These are phyloP conservation scores for Tridacna gigas DNA, from an alignment of 2,888 invertebrate genomes.

Conservation along the genomic window DNA sequence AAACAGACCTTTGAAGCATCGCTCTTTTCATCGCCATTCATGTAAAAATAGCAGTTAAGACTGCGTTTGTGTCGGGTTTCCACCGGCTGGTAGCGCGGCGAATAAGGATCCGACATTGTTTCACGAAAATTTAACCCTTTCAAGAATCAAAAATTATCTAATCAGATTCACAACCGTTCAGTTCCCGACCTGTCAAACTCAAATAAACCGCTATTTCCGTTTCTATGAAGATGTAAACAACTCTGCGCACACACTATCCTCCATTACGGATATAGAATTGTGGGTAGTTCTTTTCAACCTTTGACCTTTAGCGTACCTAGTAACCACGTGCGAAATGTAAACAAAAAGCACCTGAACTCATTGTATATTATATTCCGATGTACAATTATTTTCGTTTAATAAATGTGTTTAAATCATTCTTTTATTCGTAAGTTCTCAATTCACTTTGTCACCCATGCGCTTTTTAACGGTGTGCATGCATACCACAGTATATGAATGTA, in stretches of 20 bases:
- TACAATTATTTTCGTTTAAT: too few species aligned
- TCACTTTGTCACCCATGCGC: too few species aligned
- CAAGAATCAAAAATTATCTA: neutral
- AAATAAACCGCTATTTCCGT: constrained; percentile 50
- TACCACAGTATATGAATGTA: too few species aligned
- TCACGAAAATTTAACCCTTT: neutral
- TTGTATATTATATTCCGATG: too few species aligned
- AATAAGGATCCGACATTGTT: constrained; percentile 11
- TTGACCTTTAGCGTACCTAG: constrained; percentile 62
- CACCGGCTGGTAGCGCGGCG: constrained; percentile 35
- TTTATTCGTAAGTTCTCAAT: too few species aligned
- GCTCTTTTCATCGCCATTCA: constrained; percentile 47
- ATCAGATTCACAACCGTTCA: neutral
- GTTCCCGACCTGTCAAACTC: constrained; percentile 22
- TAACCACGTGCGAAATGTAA: constrained; percentile 64
- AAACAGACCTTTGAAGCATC: constrained; percentile 34
- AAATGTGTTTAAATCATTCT: too few species aligned
- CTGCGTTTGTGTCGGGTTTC: constrained; percentile 53
- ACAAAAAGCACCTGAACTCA: constrained; percentile 26
- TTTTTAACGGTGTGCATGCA: too few species aligned
- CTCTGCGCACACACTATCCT: constrained; percentile 43
- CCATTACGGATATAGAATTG: constrained; percentile 57
- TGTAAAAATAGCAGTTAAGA: constrained; percentile 57
- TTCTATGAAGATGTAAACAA: constrained; percentile 60
- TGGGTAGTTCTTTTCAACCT: constrained; percentile 59